These are phyloP conservation scores for Neotoxoptera formosana DNA, from an alignment of 1,140 invertebrate genomes.

Conservation along the genomic window DNA sequence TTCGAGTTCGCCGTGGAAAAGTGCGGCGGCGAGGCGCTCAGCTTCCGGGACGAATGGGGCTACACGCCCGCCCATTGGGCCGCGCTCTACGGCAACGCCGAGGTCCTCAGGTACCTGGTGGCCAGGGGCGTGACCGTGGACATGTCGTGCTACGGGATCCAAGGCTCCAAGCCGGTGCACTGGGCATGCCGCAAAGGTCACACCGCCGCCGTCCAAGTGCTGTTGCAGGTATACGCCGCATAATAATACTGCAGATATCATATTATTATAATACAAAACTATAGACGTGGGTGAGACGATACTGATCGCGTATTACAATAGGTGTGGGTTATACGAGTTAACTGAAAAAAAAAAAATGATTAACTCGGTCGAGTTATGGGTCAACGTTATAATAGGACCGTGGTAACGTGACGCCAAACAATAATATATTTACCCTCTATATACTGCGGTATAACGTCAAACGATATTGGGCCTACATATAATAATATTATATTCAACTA, in stretches of 20 bases:
- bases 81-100: slow-evolving; percentile 83
- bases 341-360: neutral
- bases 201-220: slow-evolving; percentile 82
- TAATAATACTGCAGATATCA: no score
- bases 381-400: no score
- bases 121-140: slow-evolving; percentile 83
- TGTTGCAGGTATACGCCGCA: slow-evolving; percentile 73
- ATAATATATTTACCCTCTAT: no score
- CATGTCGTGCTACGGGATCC: slow-evolving; percentile 83
- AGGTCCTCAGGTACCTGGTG: slow-evolving; percentile 83
- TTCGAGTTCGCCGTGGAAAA: slow-evolving; percentile 81
- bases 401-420: no score
- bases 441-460: neutral
- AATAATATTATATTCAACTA: neutral
- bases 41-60: slow-evolving; percentile 85
- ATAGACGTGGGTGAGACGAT: neutral
- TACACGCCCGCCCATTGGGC: slow-evolving; percentile 93
- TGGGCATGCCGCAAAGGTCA: slow-evolving; percentile 90
- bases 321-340: neutral
- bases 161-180: slow-evolving; percentile 88
- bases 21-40: slow-evolving; percentile 74
- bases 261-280: no score
- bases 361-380: neutral
- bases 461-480: neutral
- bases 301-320: no score